phyloP scores from a whole-genome alignment of 2,113 vertebrate species.

The Tragelaphus buxtoni region DNA sequence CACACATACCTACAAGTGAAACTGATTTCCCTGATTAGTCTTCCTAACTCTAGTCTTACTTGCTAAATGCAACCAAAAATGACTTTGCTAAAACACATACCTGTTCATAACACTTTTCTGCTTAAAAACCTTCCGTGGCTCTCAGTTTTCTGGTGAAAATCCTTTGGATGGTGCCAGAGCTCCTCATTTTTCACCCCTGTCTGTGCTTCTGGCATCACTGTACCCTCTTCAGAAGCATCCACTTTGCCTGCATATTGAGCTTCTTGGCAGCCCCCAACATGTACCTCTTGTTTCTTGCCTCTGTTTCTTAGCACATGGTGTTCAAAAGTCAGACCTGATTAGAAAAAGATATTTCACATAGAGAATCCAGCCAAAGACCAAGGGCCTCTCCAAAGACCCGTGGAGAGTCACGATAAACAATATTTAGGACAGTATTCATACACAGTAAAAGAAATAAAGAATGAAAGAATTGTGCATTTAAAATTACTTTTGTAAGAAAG shows the following conservation, averaged over 20 bases:
- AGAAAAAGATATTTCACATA: not conserved
- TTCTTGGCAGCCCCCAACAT: not conserved
- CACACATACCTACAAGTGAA: not conserved
- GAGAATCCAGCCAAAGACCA: not conserved
- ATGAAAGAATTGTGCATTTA: not conserved
- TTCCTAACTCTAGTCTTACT: not conserved
- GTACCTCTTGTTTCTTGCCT: not conserved
- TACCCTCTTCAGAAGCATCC: not conserved
- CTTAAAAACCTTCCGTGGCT: not conserved
- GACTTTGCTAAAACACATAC: not conserved
- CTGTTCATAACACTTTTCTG: not conserved
- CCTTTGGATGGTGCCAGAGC: not conserved
- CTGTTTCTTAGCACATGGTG: not conserved
- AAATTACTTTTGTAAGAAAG: not conserved
- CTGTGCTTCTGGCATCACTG: not conserved
- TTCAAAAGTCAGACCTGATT: not conserved
- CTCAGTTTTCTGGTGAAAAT: not conserved
- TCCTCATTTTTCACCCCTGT: not conserved
- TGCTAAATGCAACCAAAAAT: not conserved
- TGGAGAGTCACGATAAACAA: not conserved
- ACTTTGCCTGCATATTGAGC: not conserved
- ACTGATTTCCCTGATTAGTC: not conserved
- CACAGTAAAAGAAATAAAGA: not conserved
- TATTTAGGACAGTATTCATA: not conserved
- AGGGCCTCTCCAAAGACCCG: not conserved